A percentile compares a stretch with the other conserved stretches of the same genome.
Conservation (phyloP, 2,113 vertebrate species). For the Phodopus roborovskii region DNA sequence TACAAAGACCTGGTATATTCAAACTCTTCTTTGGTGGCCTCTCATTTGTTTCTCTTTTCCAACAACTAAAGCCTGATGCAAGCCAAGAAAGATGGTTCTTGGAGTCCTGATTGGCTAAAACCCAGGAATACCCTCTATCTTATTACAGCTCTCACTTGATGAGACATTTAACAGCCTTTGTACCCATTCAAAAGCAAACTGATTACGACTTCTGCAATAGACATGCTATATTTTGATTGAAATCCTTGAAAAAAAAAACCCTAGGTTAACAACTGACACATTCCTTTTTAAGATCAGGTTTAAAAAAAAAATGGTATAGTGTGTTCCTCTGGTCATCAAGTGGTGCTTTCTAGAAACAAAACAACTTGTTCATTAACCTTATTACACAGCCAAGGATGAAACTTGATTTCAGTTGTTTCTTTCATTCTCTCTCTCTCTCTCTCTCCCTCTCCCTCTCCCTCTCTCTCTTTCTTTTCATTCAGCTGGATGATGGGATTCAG, state of each 20-base stretch:
- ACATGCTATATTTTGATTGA: slow-evolving; percentile 54
- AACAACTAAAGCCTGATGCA: slow-evolving; percentile 55
- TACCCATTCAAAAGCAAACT: slow-evolving; percentile 47
- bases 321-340: slow-evolving; percentile 59
- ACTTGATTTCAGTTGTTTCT: not conserved
- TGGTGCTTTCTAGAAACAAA: slow-evolving; percentile 76
- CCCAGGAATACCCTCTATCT: slow-evolving; percentile 29
- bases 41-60: slow-evolving; percentile 36
- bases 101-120: slow-evolving; percentile 27
- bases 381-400: slow-evolving; percentile 83
- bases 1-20: slow-evolving; percentile 58
- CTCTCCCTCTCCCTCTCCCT: not conserved
- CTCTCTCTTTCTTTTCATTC: slow-evolving; percentile 56
- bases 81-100: slow-evolving; percentile 48
- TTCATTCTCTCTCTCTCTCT: not conserved
- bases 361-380: slow-evolving; percentile 79
- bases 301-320: slow-evolving; percentile 37
- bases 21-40: slow-evolving; percentile 61
- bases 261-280: slow-evolving; percentile 39
- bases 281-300: slow-evolving; percentile 50
- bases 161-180: not conserved
- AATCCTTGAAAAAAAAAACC: slow-evolving; percentile 4
- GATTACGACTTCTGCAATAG: slow-evolving; percentile 44
- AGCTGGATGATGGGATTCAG: slow-evolving; percentile 82
- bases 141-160: slow-evolving; percentile 63